A percentile compares a stretch with the other conserved stretches of the same genome.
These are phyloP conservation scores for Tokudaia muenninki DNA, from an alignment of 2,797 vertebrate species.

Conservation along the genomic window DNA sequence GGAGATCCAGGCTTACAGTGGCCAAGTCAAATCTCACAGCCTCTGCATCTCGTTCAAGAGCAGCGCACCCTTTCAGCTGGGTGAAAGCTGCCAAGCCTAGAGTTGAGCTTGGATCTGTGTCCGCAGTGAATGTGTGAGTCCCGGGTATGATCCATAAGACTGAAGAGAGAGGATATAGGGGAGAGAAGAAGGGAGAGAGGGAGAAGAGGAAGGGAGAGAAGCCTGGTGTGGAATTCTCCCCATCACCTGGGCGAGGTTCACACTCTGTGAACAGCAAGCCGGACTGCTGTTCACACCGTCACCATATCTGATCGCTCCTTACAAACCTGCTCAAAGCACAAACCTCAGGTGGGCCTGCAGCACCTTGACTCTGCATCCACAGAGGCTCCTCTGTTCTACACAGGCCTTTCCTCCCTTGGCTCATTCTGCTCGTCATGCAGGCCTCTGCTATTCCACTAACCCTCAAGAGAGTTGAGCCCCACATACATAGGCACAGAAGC, in stretches of 20 bases:
- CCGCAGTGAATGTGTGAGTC: neutral
- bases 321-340: neutral
- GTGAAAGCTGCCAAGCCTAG: no score
- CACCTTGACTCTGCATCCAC: neutral
- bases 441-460: no score
- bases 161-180: neutral
- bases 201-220: neutral
- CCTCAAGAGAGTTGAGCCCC: no score
- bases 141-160: neutral
- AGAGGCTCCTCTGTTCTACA: no score
- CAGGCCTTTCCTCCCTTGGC: no score
- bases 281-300: no score
- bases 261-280: no score
- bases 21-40: neutral
- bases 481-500: no score
- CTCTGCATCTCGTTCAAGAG: neutral
- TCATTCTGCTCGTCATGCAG: neutral
- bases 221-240: neutral
- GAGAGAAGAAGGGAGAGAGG: fast-evolving
- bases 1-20: neutral
- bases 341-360: neutral
- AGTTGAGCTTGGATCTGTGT: neutral
- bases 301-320: neutral
- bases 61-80: neutral
- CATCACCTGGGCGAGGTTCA: neutral